Conservation (phyloP, 2,113 vertebrate species). For the Gymnogyps californianus region DNA sequence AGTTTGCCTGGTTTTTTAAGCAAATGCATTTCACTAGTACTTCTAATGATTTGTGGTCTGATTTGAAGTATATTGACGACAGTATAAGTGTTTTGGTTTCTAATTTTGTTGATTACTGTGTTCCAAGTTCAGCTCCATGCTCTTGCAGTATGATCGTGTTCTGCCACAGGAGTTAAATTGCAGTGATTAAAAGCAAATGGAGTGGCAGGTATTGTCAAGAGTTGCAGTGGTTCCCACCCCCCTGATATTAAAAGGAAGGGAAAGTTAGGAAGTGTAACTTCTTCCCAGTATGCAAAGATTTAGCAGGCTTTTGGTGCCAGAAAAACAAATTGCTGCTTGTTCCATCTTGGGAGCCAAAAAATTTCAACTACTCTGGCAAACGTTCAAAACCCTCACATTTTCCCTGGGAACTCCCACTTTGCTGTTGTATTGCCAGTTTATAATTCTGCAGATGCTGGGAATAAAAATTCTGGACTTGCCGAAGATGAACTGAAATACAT, state of each 20-base stretch:
- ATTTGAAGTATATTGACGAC: neutral
- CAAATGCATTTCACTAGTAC: neutral
- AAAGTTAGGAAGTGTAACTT: neutral
- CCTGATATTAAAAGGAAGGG: neutral
- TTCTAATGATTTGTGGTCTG: neutral
- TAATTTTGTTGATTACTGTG: neutral
- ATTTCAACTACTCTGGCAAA: slow-evolving; percentile 21
- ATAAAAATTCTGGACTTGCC: neutral
- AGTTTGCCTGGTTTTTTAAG: neutral
- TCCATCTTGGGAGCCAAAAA: slow-evolving; percentile 30
- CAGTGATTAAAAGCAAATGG: neutral
- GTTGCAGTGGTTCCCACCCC: fast-evolving
- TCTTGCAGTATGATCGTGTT: neutral
- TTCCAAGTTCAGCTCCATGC: neutral
- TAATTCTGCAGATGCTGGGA: slow-evolving; percentile 1
- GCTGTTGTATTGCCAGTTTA: neutral
- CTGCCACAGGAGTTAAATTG: neutral
- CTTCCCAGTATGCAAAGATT: neutral
- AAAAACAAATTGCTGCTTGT: slow-evolving; percentile 38
- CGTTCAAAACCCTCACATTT: slow-evolving; percentile 4
- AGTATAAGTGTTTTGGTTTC: neutral
- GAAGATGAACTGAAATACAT: neutral
- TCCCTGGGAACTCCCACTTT: neutral
- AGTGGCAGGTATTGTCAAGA: neutral
- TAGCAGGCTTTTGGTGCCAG: neutral